Base-by-base conservation (phyloP, 2,797 vertebrate genomes). In the Enteromius viviparus region DNA sequence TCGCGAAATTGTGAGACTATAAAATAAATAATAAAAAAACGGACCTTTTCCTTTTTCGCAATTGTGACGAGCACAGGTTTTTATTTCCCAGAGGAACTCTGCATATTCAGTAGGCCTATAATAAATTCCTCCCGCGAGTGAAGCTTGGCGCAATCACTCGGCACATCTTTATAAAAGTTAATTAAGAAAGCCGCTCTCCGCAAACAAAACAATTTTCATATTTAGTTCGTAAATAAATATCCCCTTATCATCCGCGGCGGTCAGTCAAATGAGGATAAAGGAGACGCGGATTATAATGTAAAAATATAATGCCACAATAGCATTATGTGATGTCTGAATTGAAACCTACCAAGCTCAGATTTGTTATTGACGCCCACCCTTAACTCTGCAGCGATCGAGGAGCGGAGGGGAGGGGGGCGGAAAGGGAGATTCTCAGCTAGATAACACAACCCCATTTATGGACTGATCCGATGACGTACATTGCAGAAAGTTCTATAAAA, bases 401-500 rank as follows among this genome's bases (percentile, higher is more conserved):
- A 89, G 92, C 88, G 89, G 89, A 90, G 90, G 90, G 89, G 86
- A 85, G 89, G 84, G 68, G 70, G 74, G 65, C 76, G 68, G 76
- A 79, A 76, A 86, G 92, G 94, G 95, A 94, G 95, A 95, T 94
- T 95, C 94, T 95, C 94, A 86, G 91, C 92, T 92, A 94, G 93
- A 95, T 93, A 94, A 94, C 93, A 93, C 94, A 95, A 90, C 92
- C 93, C 94, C 95, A 94, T 95, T 94, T 95, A 95, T 95, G 95
- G 95, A 95, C 92, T 92, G 93, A 94, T 95, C 94, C 94, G 93
- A 94, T 95, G 95, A 95, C 95, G 95, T 95, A 95, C 93, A 95
- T 95, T 95, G 95, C 95, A 95, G 95, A 95, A 95, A 95, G 94
- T 95, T 94, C 95, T 95, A 94, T 94, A 94, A 94, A 94, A 94